Conservation (phyloP, 2,888 invertebrate species). For the Cecidostiba fungosa region DNA sequence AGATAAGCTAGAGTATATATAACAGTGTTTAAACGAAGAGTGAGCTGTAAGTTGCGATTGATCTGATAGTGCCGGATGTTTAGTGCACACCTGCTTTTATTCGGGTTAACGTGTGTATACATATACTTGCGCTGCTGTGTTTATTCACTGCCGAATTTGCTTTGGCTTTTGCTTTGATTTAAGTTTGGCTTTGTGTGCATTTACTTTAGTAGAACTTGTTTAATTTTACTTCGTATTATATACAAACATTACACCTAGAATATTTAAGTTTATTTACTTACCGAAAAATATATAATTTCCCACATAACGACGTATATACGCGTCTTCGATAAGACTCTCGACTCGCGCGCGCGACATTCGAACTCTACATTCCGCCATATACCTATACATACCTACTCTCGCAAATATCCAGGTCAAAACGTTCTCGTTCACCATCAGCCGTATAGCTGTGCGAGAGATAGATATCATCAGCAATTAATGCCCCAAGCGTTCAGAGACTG, state of each 20-base stretch:
- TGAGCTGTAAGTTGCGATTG: conserved; percentile 13
- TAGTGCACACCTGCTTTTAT: background rate
- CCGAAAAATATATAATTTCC: background rate
- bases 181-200: background rate
- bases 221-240: too few species aligned
- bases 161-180: background rate
- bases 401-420: conserved; percentile 13
- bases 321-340: conserved; percentile 8
- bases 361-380: background rate
- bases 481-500: background rate
- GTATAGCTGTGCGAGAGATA: background rate
- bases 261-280: background rate
- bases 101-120: background rate
- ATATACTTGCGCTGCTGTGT: background rate
- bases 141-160: background rate
- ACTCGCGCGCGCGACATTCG: background rate
- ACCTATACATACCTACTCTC: background rate
- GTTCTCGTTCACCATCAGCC: background rate
- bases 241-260: too few species aligned
- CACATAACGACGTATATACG: background rate
- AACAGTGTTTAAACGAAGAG: background rate
- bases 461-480: conserved; percentile 19
- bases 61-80: conserved; percentile 19
- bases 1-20: conserved; percentile 31
- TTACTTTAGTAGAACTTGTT: background rate